phyloP scores from a whole-genome alignment of 2,888 invertebrate genomes.

The Cryptosula pallasiana region DNA sequence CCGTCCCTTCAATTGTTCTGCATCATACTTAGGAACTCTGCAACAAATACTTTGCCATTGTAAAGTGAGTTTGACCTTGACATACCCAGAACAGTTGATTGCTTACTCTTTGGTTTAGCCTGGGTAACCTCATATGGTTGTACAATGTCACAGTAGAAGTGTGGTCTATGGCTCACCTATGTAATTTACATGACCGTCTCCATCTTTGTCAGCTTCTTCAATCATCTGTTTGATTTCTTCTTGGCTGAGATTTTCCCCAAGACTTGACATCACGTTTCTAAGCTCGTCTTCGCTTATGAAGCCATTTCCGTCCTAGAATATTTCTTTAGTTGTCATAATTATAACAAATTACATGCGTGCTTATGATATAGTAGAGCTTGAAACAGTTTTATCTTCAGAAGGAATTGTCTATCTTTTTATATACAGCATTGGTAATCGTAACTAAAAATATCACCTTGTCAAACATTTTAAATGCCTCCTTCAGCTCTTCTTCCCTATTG shows the following conservation, averaged over 20 bases:
- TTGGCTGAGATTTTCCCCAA: conserved; percentile 38
- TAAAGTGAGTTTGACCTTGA: too few species aligned
- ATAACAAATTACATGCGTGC: too few species aligned
- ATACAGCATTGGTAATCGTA: too few species aligned
- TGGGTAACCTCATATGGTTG: too few species aligned
- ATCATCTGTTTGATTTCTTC: conserved; percentile 40
- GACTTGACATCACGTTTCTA: conserved; percentile 37
- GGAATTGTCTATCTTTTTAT: too few species aligned
- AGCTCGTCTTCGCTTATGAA: conserved; percentile 33
- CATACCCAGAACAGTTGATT: too few species aligned
- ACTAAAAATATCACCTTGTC: conserved; percentile 18
- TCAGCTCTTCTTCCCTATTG: conserved; percentile 32
- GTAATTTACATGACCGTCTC: conserved; percentile 40
- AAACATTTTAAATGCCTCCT: conserved; percentile 36
- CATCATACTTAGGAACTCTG: not conserved
- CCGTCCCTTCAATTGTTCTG: not conserved
- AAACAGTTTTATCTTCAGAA: too few species aligned
- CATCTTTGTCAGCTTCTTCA: conserved; percentile 37
- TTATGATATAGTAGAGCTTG: too few species aligned
- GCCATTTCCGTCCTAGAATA: conserved; percentile 27
- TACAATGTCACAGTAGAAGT: too few species aligned
- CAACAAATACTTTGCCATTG: too few species aligned
- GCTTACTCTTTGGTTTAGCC: too few species aligned
- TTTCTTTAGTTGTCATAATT: too few species aligned
- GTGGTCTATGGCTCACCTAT: conserved; percentile 38